Evolutionary conservation across 1,140 invertebrate species (phyloP), one percentile per base, ranked within the genome.

Genomic region (Meloidogyne floridensis): DNA sequence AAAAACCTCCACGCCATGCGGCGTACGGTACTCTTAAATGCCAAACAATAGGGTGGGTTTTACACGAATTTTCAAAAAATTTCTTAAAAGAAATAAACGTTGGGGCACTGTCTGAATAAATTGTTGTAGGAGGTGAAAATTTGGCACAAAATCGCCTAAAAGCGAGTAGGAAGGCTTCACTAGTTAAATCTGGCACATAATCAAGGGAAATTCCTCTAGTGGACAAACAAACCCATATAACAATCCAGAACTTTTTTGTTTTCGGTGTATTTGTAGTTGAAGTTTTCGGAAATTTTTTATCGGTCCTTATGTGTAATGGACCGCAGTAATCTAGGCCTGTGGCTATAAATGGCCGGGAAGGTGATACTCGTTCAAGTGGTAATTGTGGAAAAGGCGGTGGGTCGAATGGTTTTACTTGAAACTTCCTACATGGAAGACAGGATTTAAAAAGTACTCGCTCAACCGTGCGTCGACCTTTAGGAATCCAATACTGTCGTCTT

Each of bases 1-100:
- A 90, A 20, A 86, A 87, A 9, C 91, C 91, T 32, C 91, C 91
- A 86, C 88, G 91, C 90, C 91, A 92, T 8, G 91, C 43, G 43
- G 43, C 43, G 43, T 47, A 54, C 53, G 53, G 43, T 6, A 54
- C 7, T 54, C 53, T 1, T 54, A 54, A 11, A 8, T 54, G 7
- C 53, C 53, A 54, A 8, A 2, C 7, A 8, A 54, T 54, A 8
- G 7, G 53, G 1, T 9, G 7, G 10, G 7, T 9, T 3, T 54
- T 11, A 6, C 1, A 8, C 2, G 7, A 9, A 9, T 54, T 11
- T 54, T 54, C 10, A 8, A 54, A 42, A 8, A 75, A 47, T 75
- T 75, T 75, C 10, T 8, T 10, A 47, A 75, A 75, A 7, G 74
- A 18, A 3, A 47, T 13, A 11, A 80, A 80, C 5, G 69, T 75